Evolutionary conservation across 1,140 invertebrate species (phyloP).

Genomic region (Philotrypesis tridentata): DNA sequence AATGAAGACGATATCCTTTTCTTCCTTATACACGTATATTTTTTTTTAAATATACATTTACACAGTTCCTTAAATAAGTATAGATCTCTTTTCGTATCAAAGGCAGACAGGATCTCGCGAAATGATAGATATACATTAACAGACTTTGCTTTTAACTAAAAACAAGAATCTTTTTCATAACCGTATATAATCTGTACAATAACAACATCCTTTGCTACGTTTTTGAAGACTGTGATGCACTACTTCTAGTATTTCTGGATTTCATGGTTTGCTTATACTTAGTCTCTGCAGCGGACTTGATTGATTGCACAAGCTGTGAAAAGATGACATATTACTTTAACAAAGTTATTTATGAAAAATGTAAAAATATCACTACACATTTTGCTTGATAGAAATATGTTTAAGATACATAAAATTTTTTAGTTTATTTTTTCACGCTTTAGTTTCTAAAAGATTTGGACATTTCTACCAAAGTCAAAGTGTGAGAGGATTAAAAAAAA

Average conservation of each 20-base stretch:
- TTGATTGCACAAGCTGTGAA: slow-evolving; percentile 5
- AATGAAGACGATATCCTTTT: not conserved
- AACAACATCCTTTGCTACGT: not conserved
- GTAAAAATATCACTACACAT: not conserved
- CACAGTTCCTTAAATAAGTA: not conserved
- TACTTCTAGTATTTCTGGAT: not conserved
- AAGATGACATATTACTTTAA: not conserved
- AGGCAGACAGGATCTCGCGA: not conserved
- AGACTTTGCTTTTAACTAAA: not conserved
- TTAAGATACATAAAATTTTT: not conserved
- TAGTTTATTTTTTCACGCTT: not conserved
- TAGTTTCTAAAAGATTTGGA: not conserved
- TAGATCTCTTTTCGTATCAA: slow-evolving; percentile 12
- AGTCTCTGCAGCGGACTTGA: slow-evolving; percentile 3
- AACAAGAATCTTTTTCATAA: not conserved
- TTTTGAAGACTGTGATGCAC: not conserved
- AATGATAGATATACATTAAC: slow-evolving; percentile 1
- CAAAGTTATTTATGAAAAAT: not conserved
- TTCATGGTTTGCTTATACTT: not conserved
- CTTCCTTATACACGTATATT: not conserved
- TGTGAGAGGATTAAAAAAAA: not conserved
- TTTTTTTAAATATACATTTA: not conserved
- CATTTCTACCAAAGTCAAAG: not conserved
- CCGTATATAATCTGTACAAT: not conserved
- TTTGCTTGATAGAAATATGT: slow-evolving; percentile 7